Percentiles rank a stretch among this genome's conserved stretches.
Conservation (phyloP, 2,888 invertebrate species). For the Tinea pellionella region DNA sequence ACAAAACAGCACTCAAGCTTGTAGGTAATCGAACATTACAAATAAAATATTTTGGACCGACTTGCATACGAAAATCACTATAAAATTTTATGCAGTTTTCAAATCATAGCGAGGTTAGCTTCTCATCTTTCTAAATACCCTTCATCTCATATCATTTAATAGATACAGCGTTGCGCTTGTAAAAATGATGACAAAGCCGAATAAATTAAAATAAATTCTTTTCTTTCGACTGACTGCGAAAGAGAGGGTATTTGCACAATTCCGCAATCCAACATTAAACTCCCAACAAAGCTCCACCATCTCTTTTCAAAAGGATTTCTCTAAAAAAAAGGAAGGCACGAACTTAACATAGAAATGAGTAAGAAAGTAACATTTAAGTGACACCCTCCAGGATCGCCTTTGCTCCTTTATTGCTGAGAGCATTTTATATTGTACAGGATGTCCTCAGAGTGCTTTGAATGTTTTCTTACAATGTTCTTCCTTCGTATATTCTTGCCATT, state of each 20-base stretch:
- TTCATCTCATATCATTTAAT: too few species aligned
- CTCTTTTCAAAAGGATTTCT: conserved; percentile 4
- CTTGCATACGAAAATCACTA: too few species aligned
- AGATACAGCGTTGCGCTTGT: background rate
- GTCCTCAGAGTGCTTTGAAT: background rate
- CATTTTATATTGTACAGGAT: conserved; percentile 1
- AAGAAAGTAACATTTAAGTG: conserved; percentile 13
- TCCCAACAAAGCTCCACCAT: background rate
- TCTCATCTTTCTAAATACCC: too few species aligned
- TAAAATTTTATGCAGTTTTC: too few species aligned
- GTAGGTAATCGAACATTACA: too few species aligned
- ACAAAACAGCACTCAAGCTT: too few species aligned
- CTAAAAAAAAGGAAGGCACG: conserved; percentile 3
- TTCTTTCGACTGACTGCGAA: background rate
- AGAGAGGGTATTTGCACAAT: background rate
- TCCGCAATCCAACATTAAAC: conserved; percentile 8
- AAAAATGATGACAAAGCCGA: background rate
- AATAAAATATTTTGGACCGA: too few species aligned
- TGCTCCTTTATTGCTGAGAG: conserved; percentile 9
- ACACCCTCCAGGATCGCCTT: background rate
- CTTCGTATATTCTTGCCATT: too few species aligned
- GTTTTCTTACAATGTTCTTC: background rate
- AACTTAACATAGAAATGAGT: conserved; percentile 12
- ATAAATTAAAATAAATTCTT: conserved; percentile 1
- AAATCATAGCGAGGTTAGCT: too few species aligned